Base-by-base conservation (phyloP, 2,888 invertebrate genomes). In the Ichneumoninae sp. region DNA sequence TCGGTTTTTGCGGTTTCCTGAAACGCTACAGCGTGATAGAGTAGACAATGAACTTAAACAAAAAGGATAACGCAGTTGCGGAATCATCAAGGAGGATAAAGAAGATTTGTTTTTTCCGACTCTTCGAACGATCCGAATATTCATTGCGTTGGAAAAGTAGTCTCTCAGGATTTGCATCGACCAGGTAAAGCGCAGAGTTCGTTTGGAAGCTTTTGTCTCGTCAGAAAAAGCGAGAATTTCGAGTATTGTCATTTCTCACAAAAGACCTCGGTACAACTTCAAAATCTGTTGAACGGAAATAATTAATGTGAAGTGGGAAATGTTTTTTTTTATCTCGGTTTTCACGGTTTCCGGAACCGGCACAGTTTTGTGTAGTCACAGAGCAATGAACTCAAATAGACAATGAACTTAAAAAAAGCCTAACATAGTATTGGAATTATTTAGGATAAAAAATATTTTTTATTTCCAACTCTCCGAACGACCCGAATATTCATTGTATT, bases 1-100 rank as follows among this genome's bases (percentile, higher is more conserved):
- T 33, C 36, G 40, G 71, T 36, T 36, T 22, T 13, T 36, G 26
- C 40, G 57, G 54, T 57, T 71, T 71, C 36, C 57, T 22, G 33
- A n/a, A 30, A 10, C 50, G 19, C 5, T 13, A 47, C 19, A 60
- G 16, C 19, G 7, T 13, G 30, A 62, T 2, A 16, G n/a, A 19
- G 33, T 7, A n/a, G 62, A 33, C 1, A 19, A n/a, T 19, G n/a
- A 62, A 62, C 16, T 30, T 16, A 16, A 30, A n/a, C 7, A 36
- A 33, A 62, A 30, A 50, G 26, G 10, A 2, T 10, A 57, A 26
- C 10, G 47, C 70, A 52, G 60, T 62, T 3, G 7, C n/a, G n/a
- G n/a, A 33, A 13, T 69, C 26, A 19, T 50, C 22, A 57, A n/a
- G 26, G 10, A 4, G 33, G n/a, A 66, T 19, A n/a, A 44, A 40